Evolutionary conservation across 2,797 vertebrate genomes (phyloP), one percentile per base, ranked within the genome.

Genomic region (Otolemur crassicaudatus): DNA sequence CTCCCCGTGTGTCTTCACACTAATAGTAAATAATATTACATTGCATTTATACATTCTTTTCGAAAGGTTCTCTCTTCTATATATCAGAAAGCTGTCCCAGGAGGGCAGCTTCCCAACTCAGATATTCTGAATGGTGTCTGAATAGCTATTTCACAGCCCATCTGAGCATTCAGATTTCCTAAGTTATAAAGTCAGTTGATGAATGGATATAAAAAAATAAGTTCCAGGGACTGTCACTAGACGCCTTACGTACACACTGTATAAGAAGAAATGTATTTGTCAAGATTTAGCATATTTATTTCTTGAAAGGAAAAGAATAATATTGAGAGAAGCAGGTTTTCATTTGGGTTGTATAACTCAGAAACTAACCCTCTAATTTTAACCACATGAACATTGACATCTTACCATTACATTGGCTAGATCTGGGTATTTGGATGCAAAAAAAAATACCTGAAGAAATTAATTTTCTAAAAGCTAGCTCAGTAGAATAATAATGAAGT

Each of bases 361-460:
- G 90, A 81, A 91, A 70, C 37, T 43, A 77, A 16, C 5, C 4
- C 11, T 80, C 9, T 83, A 67, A 92, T 89, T 94, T 90, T 67
- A 95, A 82, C 23, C 65, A 10, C 92, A 85, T 88, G 93, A 31
- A 82, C 34, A 81, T 72, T 67, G 58, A 83, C 29, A 83, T 87
- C 25, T 94, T 87, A 91, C 25, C 25, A 1, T 84, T 72, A 23
- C 31, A 80, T 60, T 84, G 76, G 58, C 82, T 94, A 92, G 77
- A 92, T 94, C n/a, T 90, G 53, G 37, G 10, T 34, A 93, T 49
- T 70, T 46, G 70, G 46, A 79, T 87, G 23, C 29, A 94, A 94
- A 61, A 23, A 23, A 69, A 49, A 49, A 53, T 4, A 53, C 2
- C 13, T 23, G 20, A 95, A 93, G 29, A 70, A 77, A 73, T 49